Base-by-base conservation (phyloP, 1,140 invertebrate genomes). In the Latrodectus geometricus region DNA sequence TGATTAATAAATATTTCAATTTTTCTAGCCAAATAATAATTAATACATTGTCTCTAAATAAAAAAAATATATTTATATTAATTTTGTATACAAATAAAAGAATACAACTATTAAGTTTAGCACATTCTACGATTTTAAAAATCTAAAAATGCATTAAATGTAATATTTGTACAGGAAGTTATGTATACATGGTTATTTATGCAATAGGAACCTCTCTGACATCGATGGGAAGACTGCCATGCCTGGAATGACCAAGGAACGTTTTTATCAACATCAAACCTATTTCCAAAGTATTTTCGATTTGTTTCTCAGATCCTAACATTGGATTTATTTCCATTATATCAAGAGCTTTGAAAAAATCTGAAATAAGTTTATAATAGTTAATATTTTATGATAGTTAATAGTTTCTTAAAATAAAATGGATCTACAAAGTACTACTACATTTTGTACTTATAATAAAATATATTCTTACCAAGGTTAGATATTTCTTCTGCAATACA, bases 261-360 rank as follows among this genome's bases (percentile, higher is more conserved):
- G 89, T 69, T 15, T 89, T 82, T 23, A 91, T 88, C 8, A 91
- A 61, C 0, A 89, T 69, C 14, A 83, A 76, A 12, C 90, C 89
- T 21, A 89, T 87, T 15, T 88, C 61, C 2, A 90, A 77, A n/a
- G 91, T 91, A 54, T 87, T 84, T 72, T 68, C 52, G 48, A 89
- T 89, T 73, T 90, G 88, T n/a, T 90, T 73, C 21, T 52, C 23
- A 20, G 14, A 92, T 54, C 96, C 96, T 35, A 97, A 92, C 14
- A 92, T 91, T 2, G 96, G 96, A 92, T 98, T 98, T 0, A 98
- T 94, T 92, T 98, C 97, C 0, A 97, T 96, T 50, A 97, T 90
- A 91, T 98, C 97, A 68, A 98, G 90, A 48, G 94, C 95, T 87
- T 93, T 93, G 17, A 98, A 91, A 83, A 94, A 93, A 35, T 77